Evolutionary conservation across 2,113 vertebrate species (phyloP).

Genomic region (Macheiramphus alcinus): DNA sequence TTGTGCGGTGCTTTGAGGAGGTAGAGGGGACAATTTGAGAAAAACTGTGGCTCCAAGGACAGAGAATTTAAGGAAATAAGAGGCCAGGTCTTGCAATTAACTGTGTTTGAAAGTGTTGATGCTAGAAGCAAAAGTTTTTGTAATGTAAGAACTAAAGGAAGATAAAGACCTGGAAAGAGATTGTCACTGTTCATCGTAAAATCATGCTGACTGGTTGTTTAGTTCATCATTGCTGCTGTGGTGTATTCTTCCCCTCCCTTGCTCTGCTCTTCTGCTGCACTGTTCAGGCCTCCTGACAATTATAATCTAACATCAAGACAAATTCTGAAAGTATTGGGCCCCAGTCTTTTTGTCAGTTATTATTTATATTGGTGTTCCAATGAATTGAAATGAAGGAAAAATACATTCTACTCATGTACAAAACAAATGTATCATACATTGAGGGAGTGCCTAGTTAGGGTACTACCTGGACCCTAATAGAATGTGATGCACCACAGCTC

Average conservation of each 20-base stretch:
- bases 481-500: neutral
- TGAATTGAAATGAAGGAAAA: neutral
- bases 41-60: neutral
- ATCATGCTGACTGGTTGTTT: neutral
- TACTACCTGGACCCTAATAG: neutral
- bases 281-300: neutral
- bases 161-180: neutral
- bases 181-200: neutral
- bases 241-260: neutral
- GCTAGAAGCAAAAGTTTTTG: neutral
- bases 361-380: neutral
- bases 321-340: neutral
- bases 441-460: neutral
- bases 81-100: neutral
- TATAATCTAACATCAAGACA: neutral
- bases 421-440: accelerated
- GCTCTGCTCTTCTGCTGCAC: neutral
- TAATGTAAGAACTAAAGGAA: neutral
- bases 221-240: neutral
- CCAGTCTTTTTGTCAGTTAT: neutral
- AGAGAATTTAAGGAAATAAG: neutral
- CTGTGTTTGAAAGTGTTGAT: neutral
- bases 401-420: neutral
- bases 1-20: neutral
- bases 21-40: neutral